Conservation (phyloP, 2,113 vertebrate species). For the Cebus imitator region DNA sequence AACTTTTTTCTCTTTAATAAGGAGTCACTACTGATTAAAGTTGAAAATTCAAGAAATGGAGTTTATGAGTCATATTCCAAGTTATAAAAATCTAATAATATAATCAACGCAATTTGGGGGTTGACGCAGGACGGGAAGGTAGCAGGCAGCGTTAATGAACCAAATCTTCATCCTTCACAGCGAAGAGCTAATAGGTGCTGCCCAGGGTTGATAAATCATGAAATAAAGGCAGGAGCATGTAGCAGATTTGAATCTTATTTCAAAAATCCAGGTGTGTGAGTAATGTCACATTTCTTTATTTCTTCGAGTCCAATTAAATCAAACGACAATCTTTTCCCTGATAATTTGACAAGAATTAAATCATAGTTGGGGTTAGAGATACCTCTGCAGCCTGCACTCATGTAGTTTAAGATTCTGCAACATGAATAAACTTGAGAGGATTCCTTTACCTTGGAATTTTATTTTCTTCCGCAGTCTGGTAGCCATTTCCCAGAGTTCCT, state of each 20-base stretch:
- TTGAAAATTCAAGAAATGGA: conserved; percentile 4
- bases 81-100: not conserved
- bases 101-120: not conserved
- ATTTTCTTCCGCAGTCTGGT: not conserved
- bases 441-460: not conserved
- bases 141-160: not conserved
- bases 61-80: not conserved
- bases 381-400: rapidly evolving
- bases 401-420: not conserved
- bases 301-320: not conserved
- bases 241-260: not conserved
- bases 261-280: not conserved
- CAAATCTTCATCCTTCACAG: not conserved
- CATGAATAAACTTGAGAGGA: not conserved
- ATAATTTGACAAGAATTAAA: not conserved
- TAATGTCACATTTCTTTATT: not conserved
- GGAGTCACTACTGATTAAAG: not conserved
- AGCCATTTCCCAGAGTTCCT: not conserved
- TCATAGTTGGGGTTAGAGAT: not conserved
- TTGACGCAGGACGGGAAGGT: not conserved
- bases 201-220: not conserved
- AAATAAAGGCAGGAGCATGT: not conserved
- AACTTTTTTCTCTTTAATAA: conserved; percentile 16
- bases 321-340: not conserved
- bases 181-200: not conserved